Evolutionary conservation across 2,113 vertebrate genomes (phyloP), one percentile per base, ranked within the genome.

Genomic region (Isurus oxyrinchus): DNA sequence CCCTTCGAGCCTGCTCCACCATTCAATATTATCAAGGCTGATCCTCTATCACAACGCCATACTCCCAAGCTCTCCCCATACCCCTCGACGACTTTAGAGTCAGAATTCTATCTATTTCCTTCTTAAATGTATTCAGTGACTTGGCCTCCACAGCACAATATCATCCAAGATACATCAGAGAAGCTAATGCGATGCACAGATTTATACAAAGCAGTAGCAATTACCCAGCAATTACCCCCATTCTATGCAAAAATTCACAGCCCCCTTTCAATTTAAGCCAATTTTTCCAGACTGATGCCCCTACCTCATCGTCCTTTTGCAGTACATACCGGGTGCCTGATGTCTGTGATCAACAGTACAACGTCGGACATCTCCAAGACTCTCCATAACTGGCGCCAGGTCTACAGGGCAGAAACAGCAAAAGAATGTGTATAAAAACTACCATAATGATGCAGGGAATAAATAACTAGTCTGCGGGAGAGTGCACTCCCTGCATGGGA

Each of bases 331-430:
- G 99, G 98, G 96, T 99, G 98, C 87, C 99, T 98, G 95, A 99
- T 98, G 72, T 99, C 99, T 66, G 99, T 98, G 81, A 99, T 98
- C 72, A 99, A 98, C 53, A 99, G 97, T 94, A 99, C 96, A n/a
- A 99, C 96, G 94, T 99, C 99, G 0, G 99, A 99, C 99, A 99
- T 99, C 97, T 99, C 99, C 94, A 99, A 96, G 59, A 99, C 99
- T 72, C 99, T 97, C 99, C 99, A 99, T 13, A 99, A 97, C 97
- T 99, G 99, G 96, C 99, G 98, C 99, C 99, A 99, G 0, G 99
- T 99, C 99, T 99, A 96, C 96, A 97, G 96, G 72, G 55, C 8
- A 96, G 25, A 97, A 16, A 96, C 6, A 95, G 90, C 19, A 19
- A 23, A 11, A 76, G 44, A 31, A 31, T 21, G 31, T 19, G 67